Evolutionary conservation across 2,888 invertebrate species (phyloP), one percentile per base, ranked within the genome.

Genomic region (Diaprepes abbreviatus): DNA sequence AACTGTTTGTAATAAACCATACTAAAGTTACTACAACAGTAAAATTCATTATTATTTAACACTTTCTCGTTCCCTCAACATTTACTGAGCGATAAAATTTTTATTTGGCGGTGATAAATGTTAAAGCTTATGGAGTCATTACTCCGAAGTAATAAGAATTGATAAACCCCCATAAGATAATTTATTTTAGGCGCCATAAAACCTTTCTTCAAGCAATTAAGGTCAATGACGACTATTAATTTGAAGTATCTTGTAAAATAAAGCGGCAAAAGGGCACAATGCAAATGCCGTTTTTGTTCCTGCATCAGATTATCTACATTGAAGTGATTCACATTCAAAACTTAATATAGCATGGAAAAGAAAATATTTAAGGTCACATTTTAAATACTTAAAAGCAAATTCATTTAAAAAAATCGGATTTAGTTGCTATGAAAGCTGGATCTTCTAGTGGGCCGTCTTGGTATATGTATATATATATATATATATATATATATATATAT

Each of bases 151-250:
- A 21, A 43, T 43, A 43, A 43, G 17, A 48, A 48, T 48, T 48
- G 12, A 48, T 48, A 48, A 48, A 28, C 24, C 48, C 48, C 48
- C 14, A 28, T 28, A 48, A 48, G 14, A 19, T 19, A 48, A 48
- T 48, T 48, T 48, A 28, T 43, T 43, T 43, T 28, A 12, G 28
- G 48, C 14, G 48, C 48, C 28, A 14, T 48, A 28, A 48, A 48
- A 48, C 28, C 48, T 48, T 48, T 48, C 28, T 28, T 28, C 24
- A 12, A 48, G 14, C 28, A 48, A 48, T 48, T 48, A 28, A 14
- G 48, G 48, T 48, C 48, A 48, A 48, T 14, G 48, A 48, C 14
- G 24, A 12, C 48, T 10, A 48, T 48, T 48, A 48, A 28, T 48
- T 28, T 48, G 19, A 48, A 48, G 48, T 28, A 48, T 28, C 48